Evolutionary conservation across 2,888 invertebrate genomes (phyloP), one percentile per base, ranked within the genome.

Genomic region (Acronicta psi): DNA sequence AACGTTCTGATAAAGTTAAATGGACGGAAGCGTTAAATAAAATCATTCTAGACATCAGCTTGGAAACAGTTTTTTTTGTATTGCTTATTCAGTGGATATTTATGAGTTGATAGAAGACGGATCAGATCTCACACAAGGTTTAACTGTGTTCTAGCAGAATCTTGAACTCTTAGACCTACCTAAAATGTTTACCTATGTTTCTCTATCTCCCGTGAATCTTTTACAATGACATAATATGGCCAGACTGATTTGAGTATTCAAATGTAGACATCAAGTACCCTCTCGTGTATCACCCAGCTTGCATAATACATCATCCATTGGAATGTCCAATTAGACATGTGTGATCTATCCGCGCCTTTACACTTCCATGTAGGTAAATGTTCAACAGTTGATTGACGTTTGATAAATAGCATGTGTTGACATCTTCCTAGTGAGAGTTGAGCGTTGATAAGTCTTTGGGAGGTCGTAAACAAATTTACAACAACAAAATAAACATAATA

Each of bases 361-460:
- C 64, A 49, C 76, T 69, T 68, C 74, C 78, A 80, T 75, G 76
- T 78, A 75, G 75, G 78, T 77, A 71, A 63, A 60, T 59, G 65
- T 70, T 69, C 75, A 68, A 65, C 66, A 69, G 81, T 80, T 86
- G 87, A 87, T 81, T 86, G 89, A 88, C 86, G 78, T 82, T 75
- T 84, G 88, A 90, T 91, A 89, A 86, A 89, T 83, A 82, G 81
- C 82, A 82, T 82, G 79, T 80, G 85, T 85, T 85, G 89, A 87
- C 89, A 87, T 88, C 82, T 83, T 80, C 76, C 81, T 74, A 82
- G 84, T 82, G 81, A 84, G 85, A 83, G 82, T 81, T 71, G 78
- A 78, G 79, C 78, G 79, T 69, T 81, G 85, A 87, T 88, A 87
- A 83, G 84, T 83, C 82, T 80, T 80, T 83, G 82, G 84, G 83